These are phyloP conservation scores for Caenorhabditis imperialis DNA, from an alignment of 2,888 invertebrate species.

Conservation along the genomic window DNA sequence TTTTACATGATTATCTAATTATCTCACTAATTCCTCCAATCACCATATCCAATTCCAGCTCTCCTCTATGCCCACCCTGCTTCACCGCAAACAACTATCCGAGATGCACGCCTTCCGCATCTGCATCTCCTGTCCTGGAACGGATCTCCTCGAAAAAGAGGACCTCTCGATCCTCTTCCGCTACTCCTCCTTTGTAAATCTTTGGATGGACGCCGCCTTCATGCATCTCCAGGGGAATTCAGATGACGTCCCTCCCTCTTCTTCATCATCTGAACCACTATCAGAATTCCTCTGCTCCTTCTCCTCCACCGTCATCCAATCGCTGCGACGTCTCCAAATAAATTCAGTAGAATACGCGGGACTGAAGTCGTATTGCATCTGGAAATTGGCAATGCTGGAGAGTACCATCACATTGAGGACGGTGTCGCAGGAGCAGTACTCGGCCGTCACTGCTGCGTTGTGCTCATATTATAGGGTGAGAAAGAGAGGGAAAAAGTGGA, in stretches of 20 bases:
- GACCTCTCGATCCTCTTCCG: constrained; percentile 9
- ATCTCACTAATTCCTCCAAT: too few species aligned
- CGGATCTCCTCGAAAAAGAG: constrained; percentile 8
- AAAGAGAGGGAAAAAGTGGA: too few species aligned
- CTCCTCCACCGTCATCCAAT: background rate
- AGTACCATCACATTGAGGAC: background rate
- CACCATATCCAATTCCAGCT: too few species aligned
- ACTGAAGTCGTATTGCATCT: constrained; percentile 9
- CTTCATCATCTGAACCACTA: background rate
- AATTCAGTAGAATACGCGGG: constrained; percentile 2
- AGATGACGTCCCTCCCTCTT: background rate
- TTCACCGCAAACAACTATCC: too few species aligned
- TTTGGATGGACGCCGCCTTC: constrained; percentile 7
- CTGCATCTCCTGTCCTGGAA: constrained; percentile 4
- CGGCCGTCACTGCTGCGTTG: background rate
- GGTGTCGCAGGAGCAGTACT: constrained; percentile 8
- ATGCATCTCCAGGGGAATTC: background rate
- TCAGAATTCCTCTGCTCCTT: too few species aligned
- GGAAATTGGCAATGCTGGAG: constrained; percentile 5
- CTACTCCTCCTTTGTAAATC: constrained; percentile 7
- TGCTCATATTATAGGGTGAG: constrained; percentile 4
- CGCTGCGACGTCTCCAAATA: background rate
- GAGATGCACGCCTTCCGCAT: constrained; percentile 1
- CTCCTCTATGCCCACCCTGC: too few species aligned
- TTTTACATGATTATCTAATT: too few species aligned